Evolutionary conservation across 2,113 vertebrate genomes (phyloP).

Genomic region (Vulpes lagopus): DNA sequence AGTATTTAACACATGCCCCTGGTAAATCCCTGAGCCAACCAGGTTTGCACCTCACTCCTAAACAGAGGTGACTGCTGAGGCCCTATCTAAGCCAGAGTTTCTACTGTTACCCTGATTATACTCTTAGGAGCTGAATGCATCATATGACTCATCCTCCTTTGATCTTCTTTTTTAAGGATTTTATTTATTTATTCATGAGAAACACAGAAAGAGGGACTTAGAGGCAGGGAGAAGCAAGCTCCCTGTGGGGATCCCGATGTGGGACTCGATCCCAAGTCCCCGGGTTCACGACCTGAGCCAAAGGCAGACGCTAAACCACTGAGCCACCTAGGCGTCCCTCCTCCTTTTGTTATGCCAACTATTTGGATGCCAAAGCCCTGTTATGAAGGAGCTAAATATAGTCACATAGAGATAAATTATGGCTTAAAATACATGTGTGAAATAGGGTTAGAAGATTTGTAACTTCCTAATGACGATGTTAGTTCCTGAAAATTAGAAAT

Average conservation of each 20-base stretch:
- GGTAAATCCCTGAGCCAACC: neutral
- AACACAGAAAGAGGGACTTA: too few species aligned
- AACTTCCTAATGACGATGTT: conserved; percentile 46
- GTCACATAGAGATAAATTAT: neutral
- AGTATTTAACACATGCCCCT: neutral
- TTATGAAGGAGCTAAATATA: conserved; percentile 39
- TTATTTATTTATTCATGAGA: too few species aligned
- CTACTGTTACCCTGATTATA: neutral
- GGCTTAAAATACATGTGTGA: neutral
- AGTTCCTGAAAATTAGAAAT: conserved; percentile 50
- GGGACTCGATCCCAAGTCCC: too few species aligned
- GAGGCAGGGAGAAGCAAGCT: too few species aligned
- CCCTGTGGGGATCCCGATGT: too few species aligned
- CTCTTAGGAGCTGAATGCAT: neutral
- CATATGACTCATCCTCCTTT: neutral
- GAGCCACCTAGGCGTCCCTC: too few species aligned
- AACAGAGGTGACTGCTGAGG: neutral
- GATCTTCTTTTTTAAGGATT: neutral
- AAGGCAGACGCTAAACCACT: too few species aligned
- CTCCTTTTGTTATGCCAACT: neutral
- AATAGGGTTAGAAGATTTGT: neutral
- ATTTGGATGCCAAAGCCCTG: neutral
- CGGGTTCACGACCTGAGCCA: too few species aligned
- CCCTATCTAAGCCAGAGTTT: neutral
- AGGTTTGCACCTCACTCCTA: neutral